Evolutionary conservation across 2,888 invertebrate genomes (phyloP), one percentile per base, ranked within the genome.

Genomic region (Eristalis pertinax): DNA sequence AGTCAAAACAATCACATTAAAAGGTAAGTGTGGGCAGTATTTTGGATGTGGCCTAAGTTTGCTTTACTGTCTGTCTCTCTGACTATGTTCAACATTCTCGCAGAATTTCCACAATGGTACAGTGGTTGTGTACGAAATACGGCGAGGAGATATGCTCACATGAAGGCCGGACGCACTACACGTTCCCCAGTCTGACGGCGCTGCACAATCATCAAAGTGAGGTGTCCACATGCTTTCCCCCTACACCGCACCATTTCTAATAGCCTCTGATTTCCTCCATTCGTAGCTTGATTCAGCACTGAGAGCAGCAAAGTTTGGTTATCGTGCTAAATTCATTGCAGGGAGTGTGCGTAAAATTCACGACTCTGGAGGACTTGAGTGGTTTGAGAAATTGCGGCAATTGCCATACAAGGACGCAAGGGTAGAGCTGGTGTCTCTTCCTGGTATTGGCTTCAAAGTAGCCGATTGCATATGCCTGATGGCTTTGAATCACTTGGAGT

Each of bases 401-500:
- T 93, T 95, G 92, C 93, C 95, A 15, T 99, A 98, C 91, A 93
- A 94, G 62, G 95, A 96, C 86, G 97, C 98, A 0, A 96, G 96
- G 90, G 91, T 92, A 22, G 95, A 96, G 90, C 94, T 99, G 5
- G 95, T 97, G 93, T 94, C 95, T 85, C 93, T 99, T 41, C 95
- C 96, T 89, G 99, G 99, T 11, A 96, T 99, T 90, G 99, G 99
- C 2, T 96, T 97, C 10, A 99, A 99, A 95, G 98, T 99, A 22
- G 98, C 99, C 0, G 99, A 99, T 93, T 99, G 99, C 93, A 97
- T 99, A 90, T 98, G 98, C 91, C 94, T 99, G 24, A 99, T 99
- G 99, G 98, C 99, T 0, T 92, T 99, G 70, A 96, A 96, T 78
- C 97, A 99, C 91, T 93, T 97, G 69, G 95, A 96, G 90, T 96